Evolutionary conservation across 2,113 vertebrate species (phyloP).

Genomic region (Anarrhichthys ocellatus): DNA sequence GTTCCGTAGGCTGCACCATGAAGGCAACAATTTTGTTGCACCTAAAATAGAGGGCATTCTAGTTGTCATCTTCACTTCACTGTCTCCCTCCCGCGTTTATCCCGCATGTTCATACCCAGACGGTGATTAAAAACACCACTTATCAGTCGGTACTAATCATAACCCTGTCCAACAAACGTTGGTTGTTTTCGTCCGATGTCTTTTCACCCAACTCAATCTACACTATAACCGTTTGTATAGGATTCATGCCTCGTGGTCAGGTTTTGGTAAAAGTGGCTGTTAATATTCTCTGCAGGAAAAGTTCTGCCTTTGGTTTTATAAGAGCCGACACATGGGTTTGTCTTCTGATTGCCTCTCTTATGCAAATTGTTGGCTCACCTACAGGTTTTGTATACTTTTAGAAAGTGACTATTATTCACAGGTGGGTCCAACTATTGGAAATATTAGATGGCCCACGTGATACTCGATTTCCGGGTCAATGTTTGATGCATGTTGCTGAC

Average conservation of each 20-base stretch:
- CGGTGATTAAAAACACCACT: too few species aligned
- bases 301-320: neutral
- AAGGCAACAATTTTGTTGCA: too few species aligned
- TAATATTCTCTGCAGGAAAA: neutral
- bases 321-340: neutral
- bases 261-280: neutral
- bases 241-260: too few species aligned
- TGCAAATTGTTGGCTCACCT: neutral
- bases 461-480: neutral
- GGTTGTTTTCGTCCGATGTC: neutral
- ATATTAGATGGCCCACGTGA: neutral
- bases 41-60: too few species aligned
- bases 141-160: too few species aligned
- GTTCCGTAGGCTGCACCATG: too few species aligned
- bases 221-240: neutral
- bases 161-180: neutral
- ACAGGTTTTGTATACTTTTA: neutral
- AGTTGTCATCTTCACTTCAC: too few species aligned
- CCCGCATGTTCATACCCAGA: too few species aligned
- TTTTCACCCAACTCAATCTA: neutral
- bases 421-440: neutral
- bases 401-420: neutral
- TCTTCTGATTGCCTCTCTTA: neutral
- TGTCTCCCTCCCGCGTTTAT: too few species aligned
- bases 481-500: neutral